Evolutionary conservation across 1,140 invertebrate genomes (phyloP).

Genomic region (Metopolophium dirhodum): DNA sequence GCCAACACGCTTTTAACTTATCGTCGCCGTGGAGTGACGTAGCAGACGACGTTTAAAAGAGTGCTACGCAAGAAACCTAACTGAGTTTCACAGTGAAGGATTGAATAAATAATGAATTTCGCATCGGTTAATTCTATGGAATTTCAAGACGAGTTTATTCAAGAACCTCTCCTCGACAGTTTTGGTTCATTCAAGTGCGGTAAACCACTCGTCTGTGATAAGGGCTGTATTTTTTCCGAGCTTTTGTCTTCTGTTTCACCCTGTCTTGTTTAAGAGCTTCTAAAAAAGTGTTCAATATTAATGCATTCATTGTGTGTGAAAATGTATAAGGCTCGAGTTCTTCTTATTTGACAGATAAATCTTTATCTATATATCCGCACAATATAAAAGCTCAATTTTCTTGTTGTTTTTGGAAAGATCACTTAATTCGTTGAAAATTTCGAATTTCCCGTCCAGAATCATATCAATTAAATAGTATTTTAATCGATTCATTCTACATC

Average conservation of each 20-base stretch:
- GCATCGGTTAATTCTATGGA: conserved; percentile 25
- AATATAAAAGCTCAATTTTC: not conserved
- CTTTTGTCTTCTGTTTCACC: conserved; percentile 28
- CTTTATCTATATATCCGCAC: not conserved
- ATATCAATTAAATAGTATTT: not conserved
- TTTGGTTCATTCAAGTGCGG: conserved; percentile 49
- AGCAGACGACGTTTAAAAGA: not conserved
- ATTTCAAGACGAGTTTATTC: conserved; percentile 37
- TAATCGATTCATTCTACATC: not conserved
- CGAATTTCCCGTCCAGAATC: not conserved
- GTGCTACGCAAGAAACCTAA: not conserved
- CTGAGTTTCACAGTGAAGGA: not conserved
- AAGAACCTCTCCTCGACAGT: conserved; percentile 29
- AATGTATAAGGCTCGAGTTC: not conserved
- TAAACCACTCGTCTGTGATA: conserved; percentile 43
- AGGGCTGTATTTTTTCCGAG: conserved; percentile 4
- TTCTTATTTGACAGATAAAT: conserved; percentile 23
- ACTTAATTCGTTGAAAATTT: not conserved
- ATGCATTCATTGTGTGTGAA: conserved; percentile 38
- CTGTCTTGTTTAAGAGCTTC: conserved; percentile 11
- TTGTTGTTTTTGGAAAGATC: not conserved
- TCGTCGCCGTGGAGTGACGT: not conserved
- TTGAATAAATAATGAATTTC: conserved; percentile 48
- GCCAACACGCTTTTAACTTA: not conserved
- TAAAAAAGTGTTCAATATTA: conserved; percentile 40